phyloP scores from a whole-genome alignment of 2,113 vertebrate genomes.

The Caloenas nicobarica region DNA sequence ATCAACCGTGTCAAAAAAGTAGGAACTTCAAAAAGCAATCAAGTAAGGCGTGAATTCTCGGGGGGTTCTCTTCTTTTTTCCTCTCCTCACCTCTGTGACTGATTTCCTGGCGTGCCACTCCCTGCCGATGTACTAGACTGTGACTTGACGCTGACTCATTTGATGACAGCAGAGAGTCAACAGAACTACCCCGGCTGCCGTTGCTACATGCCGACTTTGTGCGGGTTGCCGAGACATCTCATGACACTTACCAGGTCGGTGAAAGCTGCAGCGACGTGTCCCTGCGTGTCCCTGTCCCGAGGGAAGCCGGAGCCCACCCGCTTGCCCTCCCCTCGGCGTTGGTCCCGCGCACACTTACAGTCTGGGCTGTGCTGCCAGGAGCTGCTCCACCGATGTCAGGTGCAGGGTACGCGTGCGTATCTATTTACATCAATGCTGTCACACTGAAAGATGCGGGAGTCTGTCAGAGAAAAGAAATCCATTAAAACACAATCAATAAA shows the following conservation, averaged over 20 bases:
- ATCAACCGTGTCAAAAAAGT: background rate
- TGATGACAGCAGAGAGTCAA: background rate
- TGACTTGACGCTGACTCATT: conserved; percentile 42
- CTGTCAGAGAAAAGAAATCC: conserved; percentile 18
- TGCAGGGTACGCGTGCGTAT: accelerated
- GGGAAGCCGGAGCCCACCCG: background rate
- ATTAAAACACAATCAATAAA: background rate
- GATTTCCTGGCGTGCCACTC: conserved; percentile 30
- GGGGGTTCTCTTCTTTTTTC: background rate
- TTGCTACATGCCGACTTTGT: background rate
- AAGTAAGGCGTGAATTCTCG: background rate
- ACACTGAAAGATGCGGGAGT: background rate
- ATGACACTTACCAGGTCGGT: background rate
- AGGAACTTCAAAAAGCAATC: background rate
- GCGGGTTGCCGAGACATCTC: background rate
- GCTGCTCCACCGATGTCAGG: background rate
- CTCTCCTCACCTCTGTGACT: background rate
- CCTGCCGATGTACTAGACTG: background rate
- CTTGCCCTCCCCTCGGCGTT: background rate
- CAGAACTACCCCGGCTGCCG: background rate
- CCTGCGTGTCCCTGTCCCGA: background rate
- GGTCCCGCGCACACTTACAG: background rate
- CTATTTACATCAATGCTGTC: background rate
- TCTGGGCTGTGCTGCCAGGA: background rate
- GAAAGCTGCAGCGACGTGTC: background rate